Evolutionary conservation across 2,888 invertebrate species (phyloP).

Genomic region (Priocnemis perturbator): DNA sequence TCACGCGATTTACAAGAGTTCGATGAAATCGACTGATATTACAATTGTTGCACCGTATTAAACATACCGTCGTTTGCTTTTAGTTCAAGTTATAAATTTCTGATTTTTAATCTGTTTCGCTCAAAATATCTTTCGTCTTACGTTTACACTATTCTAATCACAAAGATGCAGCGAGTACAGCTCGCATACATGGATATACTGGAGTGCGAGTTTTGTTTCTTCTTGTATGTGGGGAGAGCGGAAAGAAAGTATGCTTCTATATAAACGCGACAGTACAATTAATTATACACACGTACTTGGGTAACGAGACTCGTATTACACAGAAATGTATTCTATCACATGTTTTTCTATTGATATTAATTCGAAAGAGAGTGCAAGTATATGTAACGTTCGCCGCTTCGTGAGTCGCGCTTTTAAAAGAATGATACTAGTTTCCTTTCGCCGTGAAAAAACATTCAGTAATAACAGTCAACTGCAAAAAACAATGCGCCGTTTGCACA

Average conservation of each 20-base stretch:
- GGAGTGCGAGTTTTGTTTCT: neutral
- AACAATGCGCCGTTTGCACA: slow-evolving; percentile 35
- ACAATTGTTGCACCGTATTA: slow-evolving; percentile 8
- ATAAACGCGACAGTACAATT: slow-evolving; percentile 1
- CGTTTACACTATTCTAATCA: slow-evolving; percentile 26
- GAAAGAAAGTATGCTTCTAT: neutral
- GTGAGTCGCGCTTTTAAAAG: slow-evolving; percentile 20
- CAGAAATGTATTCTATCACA: too few species aligned
- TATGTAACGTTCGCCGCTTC: slow-evolving; percentile 15
- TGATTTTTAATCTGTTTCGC: slow-evolving; percentile 12
- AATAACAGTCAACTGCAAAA: neutral
- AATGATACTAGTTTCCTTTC: neutral
- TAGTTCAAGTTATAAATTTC: slow-evolving; percentile 4
- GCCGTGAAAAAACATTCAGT: too few species aligned
- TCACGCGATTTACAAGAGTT: slow-evolving; percentile 11
- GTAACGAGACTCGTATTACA: too few species aligned
- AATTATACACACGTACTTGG: neutral
- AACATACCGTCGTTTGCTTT: slow-evolving; percentile 19
- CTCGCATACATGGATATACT: neutral
- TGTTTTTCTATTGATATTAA: too few species aligned
- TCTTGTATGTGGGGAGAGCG: neutral
- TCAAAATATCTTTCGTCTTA: slow-evolving; percentile 31
- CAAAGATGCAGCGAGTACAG: neutral
- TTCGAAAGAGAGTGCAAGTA: too few species aligned
- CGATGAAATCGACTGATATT: slow-evolving; percentile 8